Percentiles rank a stretch among this genome's conserved stretches.
Evolutionary conservation across 2,888 invertebrate species (phyloP).

Genomic region (Cryptocheilus praepositus): DNA sequence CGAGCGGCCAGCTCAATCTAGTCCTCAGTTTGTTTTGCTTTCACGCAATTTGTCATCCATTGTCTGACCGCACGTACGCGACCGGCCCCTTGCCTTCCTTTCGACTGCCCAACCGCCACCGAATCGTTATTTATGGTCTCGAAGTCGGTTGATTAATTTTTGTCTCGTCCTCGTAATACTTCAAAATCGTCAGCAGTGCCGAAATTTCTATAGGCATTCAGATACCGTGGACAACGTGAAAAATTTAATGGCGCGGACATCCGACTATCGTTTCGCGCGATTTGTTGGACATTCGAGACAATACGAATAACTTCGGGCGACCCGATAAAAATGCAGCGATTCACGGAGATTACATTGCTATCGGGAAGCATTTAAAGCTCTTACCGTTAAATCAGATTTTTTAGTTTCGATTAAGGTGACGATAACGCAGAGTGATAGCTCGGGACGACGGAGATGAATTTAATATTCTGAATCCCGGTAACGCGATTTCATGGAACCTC

Average conservation of each 20-base stretch:
- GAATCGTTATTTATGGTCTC: conserved; percentile 69
- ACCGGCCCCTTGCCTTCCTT: conserved; percentile 27
- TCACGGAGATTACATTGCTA: neutral
- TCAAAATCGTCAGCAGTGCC: conserved; percentile 1
- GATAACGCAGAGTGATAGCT: conserved; percentile 46
- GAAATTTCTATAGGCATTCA: neutral
- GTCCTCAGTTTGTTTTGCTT: conserved; percentile 65
- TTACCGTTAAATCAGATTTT: conserved; percentile 41
- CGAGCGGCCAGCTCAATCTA: conserved; percentile 59
- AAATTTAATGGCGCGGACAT: neutral
- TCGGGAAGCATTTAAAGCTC: neutral
- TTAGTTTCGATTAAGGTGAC: conserved; percentile 49
- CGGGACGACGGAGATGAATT: conserved; percentile 61
- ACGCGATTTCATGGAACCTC: conserved; percentile 70
- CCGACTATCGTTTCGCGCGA: neutral
- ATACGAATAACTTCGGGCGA: too few relatives aligned
- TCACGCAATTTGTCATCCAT: conserved; percentile 71
- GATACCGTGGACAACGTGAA: neutral
- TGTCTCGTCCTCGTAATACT: conserved; percentile 36
- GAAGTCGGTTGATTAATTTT: conserved; percentile 67
- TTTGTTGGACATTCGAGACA: too few relatives aligned
- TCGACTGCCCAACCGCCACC: conserved; percentile 15
- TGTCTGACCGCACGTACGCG: conserved; percentile 57
- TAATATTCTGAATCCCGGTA: conserved; percentile 68
- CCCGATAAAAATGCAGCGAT: too few relatives aligned